Base-by-base conservation (phyloP, 2,888 invertebrate species). In the Cryptocheilus praepositus region DNA sequence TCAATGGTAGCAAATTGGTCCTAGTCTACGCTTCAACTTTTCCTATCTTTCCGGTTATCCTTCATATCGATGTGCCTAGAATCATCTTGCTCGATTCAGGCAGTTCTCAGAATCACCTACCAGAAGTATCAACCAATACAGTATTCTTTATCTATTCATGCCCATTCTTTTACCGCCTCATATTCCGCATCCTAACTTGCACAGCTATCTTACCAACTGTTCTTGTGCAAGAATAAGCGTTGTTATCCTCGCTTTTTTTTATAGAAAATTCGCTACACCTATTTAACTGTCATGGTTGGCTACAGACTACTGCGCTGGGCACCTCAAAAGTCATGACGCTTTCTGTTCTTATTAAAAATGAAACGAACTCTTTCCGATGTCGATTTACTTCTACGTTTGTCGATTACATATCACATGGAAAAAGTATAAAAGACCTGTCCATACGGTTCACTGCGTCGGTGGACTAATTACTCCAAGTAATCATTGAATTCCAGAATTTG, bases 251-350 rank as follows among this genome's bases (percentile, higher is more conserved):
- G 44, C 21, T 57, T 15, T n/a, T 22, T 16, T n/a, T 44, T 19
- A 51, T 73, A 80, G 54, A 79, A 74, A 80, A 79, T 77, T 74
- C 61, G 45, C 64, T 76, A 79, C 18, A 76, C 18, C 71, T 80
- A 79, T 61, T 71, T 69, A 67, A 66, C 62, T 70, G 75, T 73
- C 77, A 77, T 71, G 76, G 74, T 60, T 49, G 60, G 67, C 49
- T 67, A 75, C 75, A 67, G 73, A 77, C 74, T 74, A 79, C 58
- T 36, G 63, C 66, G 36, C 18, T 28, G 28, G 25, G 25, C 25
- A n/a, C 18, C 16, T 18, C 18, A 55, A 28, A 7, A 3, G 28
- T 28, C 28, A 7, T 13, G 11, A n/a, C 13, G 3, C 2, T 54
- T 4, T 55, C 36, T 1, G 55, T 36, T 28, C 18, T 5, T 36